Base-by-base conservation (phyloP, 1,140 invertebrate genomes). In the Drosophila sucinea region DNA sequence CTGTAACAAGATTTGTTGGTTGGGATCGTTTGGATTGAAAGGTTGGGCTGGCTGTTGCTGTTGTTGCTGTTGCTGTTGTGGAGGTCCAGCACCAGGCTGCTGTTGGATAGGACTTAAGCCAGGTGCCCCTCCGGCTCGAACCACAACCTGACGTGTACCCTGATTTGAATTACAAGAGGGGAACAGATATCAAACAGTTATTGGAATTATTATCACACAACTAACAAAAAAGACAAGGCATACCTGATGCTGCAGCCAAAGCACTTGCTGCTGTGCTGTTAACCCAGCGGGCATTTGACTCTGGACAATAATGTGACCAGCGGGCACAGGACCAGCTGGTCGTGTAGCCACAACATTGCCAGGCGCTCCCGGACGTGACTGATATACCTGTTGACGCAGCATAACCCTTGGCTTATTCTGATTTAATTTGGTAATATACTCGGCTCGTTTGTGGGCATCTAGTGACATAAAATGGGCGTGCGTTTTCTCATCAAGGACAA, bases 381-480 rank as follows among this genome's bases (percentile, higher is more conserved):
- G 93, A 67, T 92, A 92, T 62, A 93, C 90, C 65, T 93, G 93
- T 29, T 93, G 92, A 30, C 92, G 93, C 51, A 94, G 92, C 90
- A 94, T 91, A 30, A 94, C 93, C 3, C 93, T 68, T 1, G 83
- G 92, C 35, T 94, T 78, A 69, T 94, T 94, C 51, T 94, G 92
- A 56, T 96, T 95, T 40, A 97, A 92, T 81, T 96, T 96, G 4
- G 96, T 94, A 0, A 97, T 95, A 79, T 96, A 97, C 81, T 96
- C 93, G 2, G 95, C 95, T 32, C 95, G 93, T 74, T 97, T 96
- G 63, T 95, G 94, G 0, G 96, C 95, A 81, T 96, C 95, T 94
- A 97, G 95, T 64, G 96, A 95, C 81, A 97, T 96, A 30, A 97
- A 91, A 72, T 97, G 96, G n/a, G 96, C 95, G 82, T 97, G 96